These are phyloP conservation scores for Popillia japonica DNA, from an alignment of 1,140 invertebrate species.

Conservation along the genomic window DNA sequence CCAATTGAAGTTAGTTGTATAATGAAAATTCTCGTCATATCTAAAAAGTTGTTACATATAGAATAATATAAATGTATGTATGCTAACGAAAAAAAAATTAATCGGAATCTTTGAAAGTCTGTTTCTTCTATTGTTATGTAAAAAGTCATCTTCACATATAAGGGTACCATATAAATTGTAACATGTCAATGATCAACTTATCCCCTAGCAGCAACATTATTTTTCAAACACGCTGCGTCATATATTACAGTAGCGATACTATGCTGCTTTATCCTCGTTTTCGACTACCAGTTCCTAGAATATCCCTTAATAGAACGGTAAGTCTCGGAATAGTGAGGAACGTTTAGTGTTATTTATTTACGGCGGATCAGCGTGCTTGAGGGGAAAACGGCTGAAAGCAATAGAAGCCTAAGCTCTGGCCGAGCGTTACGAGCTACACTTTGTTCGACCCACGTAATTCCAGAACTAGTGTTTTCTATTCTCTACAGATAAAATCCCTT, in stretches of 20 bases:
- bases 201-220: too few relatives aligned
- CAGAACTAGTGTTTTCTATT: neutral
- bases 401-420: neutral
- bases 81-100: too few relatives aligned
- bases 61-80: too few relatives aligned
- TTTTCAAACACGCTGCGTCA: too few relatives aligned
- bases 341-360: slow-evolving; percentile 12
- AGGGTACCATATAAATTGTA: too few relatives aligned
- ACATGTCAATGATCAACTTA: too few relatives aligned
- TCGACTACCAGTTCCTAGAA: neutral
- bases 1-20: too few relatives aligned
- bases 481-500: neutral
- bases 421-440: neutral
- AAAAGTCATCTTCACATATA: too few relatives aligned
- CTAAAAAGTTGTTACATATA: too few relatives aligned
- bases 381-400: neutral
- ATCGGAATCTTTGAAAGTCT: too few relatives aligned
- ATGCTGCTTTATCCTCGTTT: neutral
- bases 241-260: neutral
- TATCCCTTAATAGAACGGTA: neutral
- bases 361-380: neutral
- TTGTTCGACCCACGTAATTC: neutral
- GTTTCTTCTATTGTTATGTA: too few relatives aligned
- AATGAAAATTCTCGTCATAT: too few relatives aligned
- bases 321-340: neutral